Base-by-base conservation (phyloP, 2,797 vertebrate species). In the Emys orbicularis region DNA sequence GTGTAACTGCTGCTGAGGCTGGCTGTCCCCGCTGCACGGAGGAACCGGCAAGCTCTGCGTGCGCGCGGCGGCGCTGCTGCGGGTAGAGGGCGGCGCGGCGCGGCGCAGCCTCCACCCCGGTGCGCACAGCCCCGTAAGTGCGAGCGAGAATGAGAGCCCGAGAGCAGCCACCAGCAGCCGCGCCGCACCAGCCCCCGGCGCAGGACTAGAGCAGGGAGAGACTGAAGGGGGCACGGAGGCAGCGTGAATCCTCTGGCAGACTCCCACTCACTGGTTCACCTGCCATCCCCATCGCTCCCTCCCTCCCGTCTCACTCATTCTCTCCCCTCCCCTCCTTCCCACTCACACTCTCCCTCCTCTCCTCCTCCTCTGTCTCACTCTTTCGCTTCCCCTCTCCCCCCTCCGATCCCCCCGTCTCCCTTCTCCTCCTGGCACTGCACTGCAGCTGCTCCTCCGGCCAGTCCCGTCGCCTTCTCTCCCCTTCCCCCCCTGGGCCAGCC, bases 381-480 rank as follows among this genome's bases (percentile, higher is more conserved):
- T 93, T 84, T 85, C 96, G 90, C 96, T 92, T 92, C 88, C 96
- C 95, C 93, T 94, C 94, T 95, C 79, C 87, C 82, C 54, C 94
- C 72, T 84, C 94, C 84, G 87, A 89, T 95, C 93, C 96, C 94
- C 95, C 92, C 54, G 94, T 96, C 96, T 96, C 89, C 97, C 95
- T 96, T 90, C 96, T 94, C 92, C 95, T 96, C 96, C 96, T 95
- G 98, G 97, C 98, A 96, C 98, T 97, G 98, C 98, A 98, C 97
- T 98, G 98, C 98, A 98, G 98, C 98, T 97, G 98, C 98, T 98
- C 95, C 92, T 95, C 96, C 90, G 95, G 91, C 94, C 94, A 90
- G 87, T 96, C 94, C 95, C 95, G 80, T 91, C 92, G 68, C 53
- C n/a, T 53, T 76, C 88, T 82, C 87, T 92, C 94, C 94, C 92